Evolutionary conservation across 2,113 vertebrate genomes (phyloP).

Genomic region (Ophthalmolycus amberensis): DNA sequence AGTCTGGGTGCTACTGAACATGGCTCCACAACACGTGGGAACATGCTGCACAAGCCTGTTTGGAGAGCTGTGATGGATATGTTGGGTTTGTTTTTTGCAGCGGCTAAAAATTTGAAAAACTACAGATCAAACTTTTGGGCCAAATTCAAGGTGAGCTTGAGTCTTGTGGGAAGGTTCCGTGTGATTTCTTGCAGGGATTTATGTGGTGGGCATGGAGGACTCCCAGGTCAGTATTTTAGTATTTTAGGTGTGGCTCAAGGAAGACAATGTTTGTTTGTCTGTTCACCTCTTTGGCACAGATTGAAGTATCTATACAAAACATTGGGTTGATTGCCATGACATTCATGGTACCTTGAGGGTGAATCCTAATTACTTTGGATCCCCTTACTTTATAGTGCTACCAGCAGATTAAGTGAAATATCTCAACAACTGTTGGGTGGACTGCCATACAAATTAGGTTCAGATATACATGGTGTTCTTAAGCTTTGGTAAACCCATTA

Average conservation of each 20-base stretch:
- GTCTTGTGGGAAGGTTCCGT: background rate
- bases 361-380: background rate
- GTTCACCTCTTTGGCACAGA: background rate
- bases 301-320: background rate
- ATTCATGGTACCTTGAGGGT: background rate
- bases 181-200: background rate
- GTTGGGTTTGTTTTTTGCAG: constrained; percentile 1
- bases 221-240: background rate
- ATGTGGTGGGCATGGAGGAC: background rate
- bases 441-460: no score
- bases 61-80: constrained; percentile 37
- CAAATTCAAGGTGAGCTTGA: background rate
- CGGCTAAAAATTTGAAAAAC: background rate
- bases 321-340: background rate
- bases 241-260: background rate
- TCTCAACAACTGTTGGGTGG: background rate
- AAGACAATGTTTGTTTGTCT: background rate
- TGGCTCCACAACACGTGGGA: constrained; percentile 19
- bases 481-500: no score
- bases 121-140: background rate
- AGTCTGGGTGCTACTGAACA: constrained; percentile 10
- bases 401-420: background rate
- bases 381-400: background rate
- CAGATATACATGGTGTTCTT: no score
- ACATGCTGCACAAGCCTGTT: constrained; percentile 39